Percentiles rank a stretch among this genome's conserved stretches.
phyloP scores from a whole-genome alignment of 2,113 vertebrate species.

The Craseonycteris thonglongyai region DNA sequence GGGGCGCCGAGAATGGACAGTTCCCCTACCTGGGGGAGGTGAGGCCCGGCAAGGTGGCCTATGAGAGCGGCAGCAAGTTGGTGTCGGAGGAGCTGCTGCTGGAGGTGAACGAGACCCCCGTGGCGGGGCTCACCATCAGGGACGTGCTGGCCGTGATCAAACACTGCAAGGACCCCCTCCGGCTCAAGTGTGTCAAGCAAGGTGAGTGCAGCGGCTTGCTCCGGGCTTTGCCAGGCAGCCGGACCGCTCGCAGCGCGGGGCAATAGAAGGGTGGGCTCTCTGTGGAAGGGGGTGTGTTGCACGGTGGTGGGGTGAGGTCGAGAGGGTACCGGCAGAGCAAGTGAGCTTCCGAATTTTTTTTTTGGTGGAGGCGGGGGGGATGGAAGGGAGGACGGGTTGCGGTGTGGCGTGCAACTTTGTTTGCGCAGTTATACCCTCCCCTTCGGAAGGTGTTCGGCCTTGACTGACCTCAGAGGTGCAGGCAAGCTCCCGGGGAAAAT shows the following conservation, averaged over 20 bases:
- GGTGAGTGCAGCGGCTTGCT: constrained; percentile 78
- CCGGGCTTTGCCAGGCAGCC: neutral
- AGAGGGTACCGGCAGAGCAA: neutral
- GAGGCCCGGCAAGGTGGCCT: constrained; percentile 84
- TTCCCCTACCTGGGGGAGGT: constrained; percentile 94
- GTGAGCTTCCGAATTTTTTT: neutral
- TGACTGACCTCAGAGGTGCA: constrained; percentile 18
- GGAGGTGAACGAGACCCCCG: constrained; percentile 97
- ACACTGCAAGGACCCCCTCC: constrained; percentile 95
- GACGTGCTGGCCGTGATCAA: constrained; percentile 95
- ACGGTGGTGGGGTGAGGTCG: neutral
- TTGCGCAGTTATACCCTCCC: constrained; percentile 63
- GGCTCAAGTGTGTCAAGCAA: constrained; percentile 96
- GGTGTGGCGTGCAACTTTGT: constrained; percentile 74
- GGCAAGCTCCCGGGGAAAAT: constrained; percentile 65
- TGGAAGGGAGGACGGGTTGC: neutral
- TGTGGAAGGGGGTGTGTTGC: constrained; percentile 2
- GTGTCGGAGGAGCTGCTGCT: constrained; percentile 91
- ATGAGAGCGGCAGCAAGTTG: constrained; percentile 86
- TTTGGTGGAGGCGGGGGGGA: too few relatives aligned
- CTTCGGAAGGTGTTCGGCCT: constrained; percentile 43
- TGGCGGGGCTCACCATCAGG: constrained; percentile 94
- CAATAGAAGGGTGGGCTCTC: neutral
- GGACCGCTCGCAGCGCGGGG: neutral
- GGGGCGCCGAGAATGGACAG: constrained; percentile 95